Conservation (phyloP, 2,888 invertebrate species). For the Morpho deidamia region DNA sequence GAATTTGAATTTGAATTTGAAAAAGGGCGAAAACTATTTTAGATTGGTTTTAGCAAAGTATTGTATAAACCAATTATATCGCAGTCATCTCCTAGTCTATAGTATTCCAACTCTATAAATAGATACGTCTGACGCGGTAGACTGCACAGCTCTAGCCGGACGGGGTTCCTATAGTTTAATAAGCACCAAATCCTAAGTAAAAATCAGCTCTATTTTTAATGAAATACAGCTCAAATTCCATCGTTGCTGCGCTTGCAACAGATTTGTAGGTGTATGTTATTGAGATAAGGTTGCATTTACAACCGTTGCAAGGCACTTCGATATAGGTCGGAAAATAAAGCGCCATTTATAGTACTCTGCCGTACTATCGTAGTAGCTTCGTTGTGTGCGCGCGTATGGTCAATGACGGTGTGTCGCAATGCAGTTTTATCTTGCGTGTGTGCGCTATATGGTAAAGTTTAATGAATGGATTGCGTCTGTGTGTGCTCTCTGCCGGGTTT, state of each 20-base stretch:
- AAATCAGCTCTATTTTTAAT: constrained; percentile 29
- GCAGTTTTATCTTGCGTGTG: constrained; percentile 33
- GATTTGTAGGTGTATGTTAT: constrained; percentile 17
- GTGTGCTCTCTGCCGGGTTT: constrained; percentile 37
- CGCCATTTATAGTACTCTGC: constrained; percentile 69
- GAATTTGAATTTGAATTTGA: too few species aligned
- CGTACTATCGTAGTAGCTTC: constrained; percentile 65
- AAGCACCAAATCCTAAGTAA: constrained; percentile 19
- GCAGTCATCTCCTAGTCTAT: constrained; percentile 1
- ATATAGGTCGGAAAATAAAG: constrained; percentile 67
- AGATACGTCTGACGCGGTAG: constrained; percentile 65
- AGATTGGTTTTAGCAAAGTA: too few species aligned
- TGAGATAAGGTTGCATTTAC: constrained; percentile 34
- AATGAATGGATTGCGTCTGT: constrained; percentile 58
- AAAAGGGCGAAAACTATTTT: too few species aligned
- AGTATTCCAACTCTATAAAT: constrained; percentile 60
- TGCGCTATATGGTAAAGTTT: constrained; percentile 42
- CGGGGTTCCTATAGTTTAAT: constrained; percentile 33
- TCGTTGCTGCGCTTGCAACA: background rate
- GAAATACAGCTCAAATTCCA: constrained; percentile 29
- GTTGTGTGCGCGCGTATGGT: constrained; percentile 40
- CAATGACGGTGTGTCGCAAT: constrained; percentile 35
- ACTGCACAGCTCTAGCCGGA: constrained; percentile 44
- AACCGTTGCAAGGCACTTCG: constrained; percentile 30
- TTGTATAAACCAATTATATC: background rate